Conservation (phyloP, 2,797 vertebrate genomes). For the Peromyscus eremicus region DNA sequence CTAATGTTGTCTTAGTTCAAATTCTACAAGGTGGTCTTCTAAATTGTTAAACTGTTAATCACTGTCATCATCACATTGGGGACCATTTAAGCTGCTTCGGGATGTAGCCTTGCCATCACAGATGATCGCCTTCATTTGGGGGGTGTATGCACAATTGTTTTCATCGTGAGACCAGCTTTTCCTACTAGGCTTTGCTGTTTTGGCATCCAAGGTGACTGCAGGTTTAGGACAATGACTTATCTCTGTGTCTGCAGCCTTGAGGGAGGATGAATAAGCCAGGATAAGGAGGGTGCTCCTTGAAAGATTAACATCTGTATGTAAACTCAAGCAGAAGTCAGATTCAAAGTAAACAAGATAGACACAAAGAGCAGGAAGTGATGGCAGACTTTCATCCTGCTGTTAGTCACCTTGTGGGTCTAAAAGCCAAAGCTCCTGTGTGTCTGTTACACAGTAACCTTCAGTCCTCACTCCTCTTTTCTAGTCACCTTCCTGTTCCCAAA, state of each 20-base stretch:
- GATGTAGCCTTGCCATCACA: neutral
- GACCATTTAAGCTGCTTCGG: neutral
- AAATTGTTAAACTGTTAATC: neutral
- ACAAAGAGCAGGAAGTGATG: neutral
- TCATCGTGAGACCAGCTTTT: neutral
- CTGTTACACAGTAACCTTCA: neutral
- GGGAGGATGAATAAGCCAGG: neutral
- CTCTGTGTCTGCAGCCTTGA: neutral
- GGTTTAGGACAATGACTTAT: neutral
- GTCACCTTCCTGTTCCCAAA: too few relatives aligned
- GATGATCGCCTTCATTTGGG: neutral
- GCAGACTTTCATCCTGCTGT: neutral
- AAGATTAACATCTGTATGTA: neutral
- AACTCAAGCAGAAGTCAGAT: neutral
- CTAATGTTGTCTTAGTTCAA: neutral
- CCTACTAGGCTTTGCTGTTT: neutral
- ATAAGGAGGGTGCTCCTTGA: neutral
- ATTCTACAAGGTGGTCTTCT: neutral
- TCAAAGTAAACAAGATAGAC: neutral
- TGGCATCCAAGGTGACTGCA: neutral
- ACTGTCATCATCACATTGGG: neutral
- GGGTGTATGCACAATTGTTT: neutral
- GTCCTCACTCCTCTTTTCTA: neutral
- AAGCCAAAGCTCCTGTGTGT: neutral
- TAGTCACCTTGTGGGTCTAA: neutral